Evolutionary conservation across 23 tunicate genomes (phyloP).

Genomic region (Phallusia fumigata): DNA sequence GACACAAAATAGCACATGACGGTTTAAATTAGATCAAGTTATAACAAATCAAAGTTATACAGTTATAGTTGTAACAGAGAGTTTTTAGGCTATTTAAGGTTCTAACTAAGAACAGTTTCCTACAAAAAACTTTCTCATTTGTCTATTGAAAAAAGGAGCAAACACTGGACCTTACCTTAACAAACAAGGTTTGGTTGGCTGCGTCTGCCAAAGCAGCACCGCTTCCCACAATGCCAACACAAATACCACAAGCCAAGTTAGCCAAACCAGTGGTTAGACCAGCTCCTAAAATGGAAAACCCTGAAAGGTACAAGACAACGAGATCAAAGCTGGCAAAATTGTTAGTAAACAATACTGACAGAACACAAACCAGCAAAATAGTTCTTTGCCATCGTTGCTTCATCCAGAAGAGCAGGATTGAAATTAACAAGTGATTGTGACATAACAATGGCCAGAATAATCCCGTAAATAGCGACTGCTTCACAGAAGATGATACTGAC

Average conservation of each 20-base stretch:
- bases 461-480: slow-evolving; percentile 99
- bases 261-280: slow-evolving; percentile 89
- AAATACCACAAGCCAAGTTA: slow-evolving; percentile 96
- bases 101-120: too few species aligned
- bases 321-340: not conserved
- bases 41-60: too few species aligned
- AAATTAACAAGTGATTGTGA: slow-evolving; percentile 37
- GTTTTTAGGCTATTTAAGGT: too few species aligned
- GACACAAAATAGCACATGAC: too few species aligned
- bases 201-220: slow-evolving; percentile 99
- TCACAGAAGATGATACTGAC: slow-evolving; percentile 99
- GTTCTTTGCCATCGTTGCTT: slow-evolving; percentile 52
- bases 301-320: slow-evolving; percentile 21
- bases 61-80: too few species aligned
- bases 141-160: too few species aligned
- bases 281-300: slow-evolving; percentile 89
- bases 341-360: too few species aligned
- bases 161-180: slow-evolving; percentile 60
- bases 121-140: too few species aligned
- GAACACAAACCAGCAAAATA: slow-evolving; percentile 57
- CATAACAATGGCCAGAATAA: slow-evolving; percentile 96
- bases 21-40: too few species aligned
- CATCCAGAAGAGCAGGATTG: slow-evolving; percentile 42
- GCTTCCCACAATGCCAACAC: slow-evolving; percentile 99
- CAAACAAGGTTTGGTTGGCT: slow-evolving; percentile 89